Evolutionary conservation across 1,140 invertebrate species (phyloP).

Genomic region (Hyles euphorbiae): DNA sequence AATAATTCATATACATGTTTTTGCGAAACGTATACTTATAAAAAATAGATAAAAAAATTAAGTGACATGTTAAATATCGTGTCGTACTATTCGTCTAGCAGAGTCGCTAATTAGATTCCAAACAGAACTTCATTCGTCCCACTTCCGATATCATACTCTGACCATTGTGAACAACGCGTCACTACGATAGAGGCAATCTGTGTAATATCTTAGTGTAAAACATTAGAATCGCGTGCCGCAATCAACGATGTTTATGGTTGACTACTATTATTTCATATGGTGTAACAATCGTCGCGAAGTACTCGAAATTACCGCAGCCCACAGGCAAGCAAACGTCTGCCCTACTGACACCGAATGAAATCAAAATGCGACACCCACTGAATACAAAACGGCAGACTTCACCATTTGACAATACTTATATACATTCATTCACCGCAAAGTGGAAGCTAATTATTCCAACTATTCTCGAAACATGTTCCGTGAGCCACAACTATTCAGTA

Average conservation of each 20-base stretch:
- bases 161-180: conserved; percentile 30
- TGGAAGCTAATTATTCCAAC: conserved; percentile 29
- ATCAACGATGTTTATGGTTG: not conserved
- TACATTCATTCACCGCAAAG: conserved; percentile 35
- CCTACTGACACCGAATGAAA: conserved; percentile 61
- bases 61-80: too few species aligned
- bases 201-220: conserved; percentile 23
- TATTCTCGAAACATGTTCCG: conserved; percentile 38
- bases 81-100: too few species aligned
- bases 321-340: conserved; percentile 43
- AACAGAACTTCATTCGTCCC: conserved; percentile 30
- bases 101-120: conserved; percentile 27
- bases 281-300: conserved; percentile 31
- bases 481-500: conserved; percentile 28
- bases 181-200: conserved; percentile 25
- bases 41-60: too few species aligned
- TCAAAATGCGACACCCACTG: conserved; percentile 42
- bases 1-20: too few species aligned
- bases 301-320: conserved; percentile 29
- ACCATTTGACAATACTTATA: conserved; percentile 26
- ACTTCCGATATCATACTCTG: conserved; percentile 40
- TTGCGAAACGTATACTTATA: too few species aligned
- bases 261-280: conserved; percentile 39
- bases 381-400: conserved; percentile 38
- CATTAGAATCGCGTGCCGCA: conserved; percentile 5